Conservation (phyloP, 2,888 invertebrate genomes). For the Liopterus haemorrhoidalis region DNA sequence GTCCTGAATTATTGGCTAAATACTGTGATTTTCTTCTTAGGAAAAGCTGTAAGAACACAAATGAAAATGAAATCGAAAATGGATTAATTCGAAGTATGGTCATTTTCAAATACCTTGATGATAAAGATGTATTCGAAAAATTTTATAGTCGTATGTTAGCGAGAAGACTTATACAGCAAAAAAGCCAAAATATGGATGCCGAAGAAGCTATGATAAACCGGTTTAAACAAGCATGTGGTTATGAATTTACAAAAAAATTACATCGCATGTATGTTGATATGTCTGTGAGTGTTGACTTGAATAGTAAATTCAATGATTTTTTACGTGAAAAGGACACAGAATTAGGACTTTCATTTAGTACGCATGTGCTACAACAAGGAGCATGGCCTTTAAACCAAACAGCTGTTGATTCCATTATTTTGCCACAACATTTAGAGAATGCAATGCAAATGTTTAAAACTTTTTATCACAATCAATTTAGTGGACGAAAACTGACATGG, state of each 20-base stretch:
- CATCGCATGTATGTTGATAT: conserved; percentile 99
- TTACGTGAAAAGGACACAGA: conserved; percentile 61
- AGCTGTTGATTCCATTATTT: conserved; percentile 70
- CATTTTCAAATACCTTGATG: conserved; percentile 97
- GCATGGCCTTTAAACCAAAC: conserved; percentile 93
- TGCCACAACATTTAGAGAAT: conserved; percentile 85
- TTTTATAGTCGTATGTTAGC: conserved; percentile 93
- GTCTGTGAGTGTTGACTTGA: conserved; percentile 84
- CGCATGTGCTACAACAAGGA: conserved; percentile 77
- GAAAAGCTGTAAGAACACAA: conserved; percentile 74
- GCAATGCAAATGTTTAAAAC: conserved; percentile 88
- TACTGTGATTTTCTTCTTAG: conserved; percentile 85
- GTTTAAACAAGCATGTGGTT: conserved; percentile 81
- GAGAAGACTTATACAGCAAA: conserved; percentile 86
- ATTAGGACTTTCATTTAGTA: conserved; percentile 57
- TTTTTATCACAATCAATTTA: conserved; percentile 84
- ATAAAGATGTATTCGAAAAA: conserved; percentile 98
- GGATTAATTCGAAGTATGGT: conserved; percentile 84
- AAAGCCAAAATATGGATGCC: conserved; percentile 93
- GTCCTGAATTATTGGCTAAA: conserved; percentile 83
- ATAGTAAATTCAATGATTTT: conserved; percentile 75
- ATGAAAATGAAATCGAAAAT: conserved; percentile 76
- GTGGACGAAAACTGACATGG: conserved; percentile 94
- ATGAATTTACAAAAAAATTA: conserved; percentile 98
- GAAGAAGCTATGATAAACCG: conserved; percentile 98